Evolutionary conservation across 1,140 invertebrate genomes (phyloP).

Genomic region (Drosophila navojoa): DNA sequence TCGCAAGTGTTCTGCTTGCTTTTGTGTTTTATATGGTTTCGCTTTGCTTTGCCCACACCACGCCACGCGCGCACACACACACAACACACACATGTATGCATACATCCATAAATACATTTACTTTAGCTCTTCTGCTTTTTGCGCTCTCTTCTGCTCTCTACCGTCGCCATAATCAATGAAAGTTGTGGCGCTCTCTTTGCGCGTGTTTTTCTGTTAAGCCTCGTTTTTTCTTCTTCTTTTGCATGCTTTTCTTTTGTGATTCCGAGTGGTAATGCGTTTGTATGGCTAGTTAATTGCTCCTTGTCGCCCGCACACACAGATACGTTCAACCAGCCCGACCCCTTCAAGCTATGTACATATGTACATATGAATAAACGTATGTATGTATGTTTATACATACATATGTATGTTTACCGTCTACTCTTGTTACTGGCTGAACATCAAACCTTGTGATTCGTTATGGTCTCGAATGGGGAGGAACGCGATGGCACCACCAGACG

Average conservation of each 20-base stretch:
- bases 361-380: too few relatives aligned
- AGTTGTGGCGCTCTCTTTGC: conserved; percentile 21
- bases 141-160: conserved; percentile 15
- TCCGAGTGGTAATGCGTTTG: conserved; percentile 44
- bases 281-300: conserved; percentile 65
- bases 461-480: conserved; percentile 40
- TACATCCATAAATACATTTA: background rate
- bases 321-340: conserved; percentile 14
- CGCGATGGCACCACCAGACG: conserved; percentile 18
- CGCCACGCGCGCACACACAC: background rate
- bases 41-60: conserved; percentile 22
- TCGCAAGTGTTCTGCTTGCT: conserved; percentile 21
- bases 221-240: background rate
- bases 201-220: conserved; percentile 18
- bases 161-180: conserved; percentile 25
- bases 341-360: conserved; percentile 11
- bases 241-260: conserved; percentile 7
- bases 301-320: conserved; percentile 36
- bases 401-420: conserved; percentile 3
- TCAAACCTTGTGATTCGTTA: conserved; percentile 63
- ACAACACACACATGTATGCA: background rate
- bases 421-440: conserved; percentile 52
- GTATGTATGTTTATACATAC: too few relatives aligned
- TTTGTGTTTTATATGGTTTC: conserved; percentile 49
- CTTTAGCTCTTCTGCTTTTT: conserved; percentile 5